Percentiles rank a stretch among this genome's conserved stretches.
Conservation (phyloP, 2,113 vertebrate species). For the Dipodomys ordii region DNA sequence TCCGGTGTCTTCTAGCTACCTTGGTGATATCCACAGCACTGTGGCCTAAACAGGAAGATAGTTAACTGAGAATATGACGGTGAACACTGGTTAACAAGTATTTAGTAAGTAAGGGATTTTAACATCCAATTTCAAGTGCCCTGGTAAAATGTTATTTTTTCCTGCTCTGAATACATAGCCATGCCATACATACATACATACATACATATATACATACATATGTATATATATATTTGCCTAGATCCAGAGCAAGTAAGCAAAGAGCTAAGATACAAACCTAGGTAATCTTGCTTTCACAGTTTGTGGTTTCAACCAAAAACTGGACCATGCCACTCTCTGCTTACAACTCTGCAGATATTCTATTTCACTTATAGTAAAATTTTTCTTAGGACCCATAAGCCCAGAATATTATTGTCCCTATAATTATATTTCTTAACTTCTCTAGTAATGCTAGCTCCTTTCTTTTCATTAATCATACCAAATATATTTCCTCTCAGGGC, state of each 20-base stretch:
- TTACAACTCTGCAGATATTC: background rate
- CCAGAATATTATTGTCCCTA: background rate
- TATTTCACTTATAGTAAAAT: slow-evolving; percentile 28
- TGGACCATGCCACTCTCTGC: background rate
- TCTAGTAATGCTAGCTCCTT: background rate
- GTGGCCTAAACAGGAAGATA: slow-evolving; percentile 91
- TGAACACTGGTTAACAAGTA: slow-evolving; percentile 47
- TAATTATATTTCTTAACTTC: background rate
- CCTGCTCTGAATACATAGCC: background rate
- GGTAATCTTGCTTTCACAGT: slow-evolving; percentile 20
- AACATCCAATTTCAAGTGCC: slow-evolving; percentile 39
- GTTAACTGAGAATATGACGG: slow-evolving; percentile 46
- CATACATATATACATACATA: too few relatives aligned
- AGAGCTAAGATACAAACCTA: slow-evolving; percentile 8
- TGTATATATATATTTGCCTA: background rate
- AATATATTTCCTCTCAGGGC: background rate
- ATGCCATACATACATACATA: background rate
- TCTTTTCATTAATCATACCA: background rate
- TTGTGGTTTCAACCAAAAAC: background rate
- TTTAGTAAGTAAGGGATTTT: too few relatives aligned
- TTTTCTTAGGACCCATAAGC: background rate
- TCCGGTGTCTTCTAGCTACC: slow-evolving; percentile 98
- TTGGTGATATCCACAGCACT: slow-evolving; percentile 99
- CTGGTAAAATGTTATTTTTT: slow-evolving; percentile 1
- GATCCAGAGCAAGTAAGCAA: slow-evolving; percentile 14